Evolutionary conservation across 2,797 vertebrate species (phyloP).

Genomic region (Microchirus variegatus): DNA sequence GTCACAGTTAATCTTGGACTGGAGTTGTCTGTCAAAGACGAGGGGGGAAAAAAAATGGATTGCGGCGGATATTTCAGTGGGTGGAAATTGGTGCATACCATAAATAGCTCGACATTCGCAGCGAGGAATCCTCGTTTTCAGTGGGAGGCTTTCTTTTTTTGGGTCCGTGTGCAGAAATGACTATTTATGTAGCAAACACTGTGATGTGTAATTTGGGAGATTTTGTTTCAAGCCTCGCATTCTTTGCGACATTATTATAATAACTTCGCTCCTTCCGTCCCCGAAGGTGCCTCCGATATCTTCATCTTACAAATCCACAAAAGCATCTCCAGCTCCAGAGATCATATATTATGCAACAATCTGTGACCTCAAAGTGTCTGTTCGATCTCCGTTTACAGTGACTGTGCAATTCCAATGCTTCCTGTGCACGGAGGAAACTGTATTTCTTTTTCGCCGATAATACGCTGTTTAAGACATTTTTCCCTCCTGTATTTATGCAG

Average conservation of each 20-base stretch:
- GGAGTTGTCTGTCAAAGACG: constrained; percentile 62
- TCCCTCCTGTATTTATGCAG: constrained; percentile 48
- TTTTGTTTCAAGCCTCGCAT: constrained; percentile 63
- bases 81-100: constrained; percentile 70
- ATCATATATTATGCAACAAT: constrained; percentile 5
- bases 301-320: constrained; percentile 30
- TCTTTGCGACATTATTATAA: constrained; percentile 66
- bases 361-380: constrained; percentile 1
- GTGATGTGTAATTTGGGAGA: constrained; percentile 72
- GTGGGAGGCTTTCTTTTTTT: constrained; percentile 63
- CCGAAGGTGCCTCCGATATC: constrained; percentile 24
- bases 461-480: constrained; percentile 62
- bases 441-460: no score
- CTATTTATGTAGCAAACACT: constrained; percentile 72
- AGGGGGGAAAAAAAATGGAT: constrained; percentile 22
- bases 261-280: no score
- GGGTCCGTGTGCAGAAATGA: constrained; percentile 66
- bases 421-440: constrained; percentile 7
- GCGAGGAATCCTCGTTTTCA: constrained; percentile 71
- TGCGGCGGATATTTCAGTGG: constrained; percentile 58
- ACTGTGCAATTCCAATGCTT: constrained; percentile 14
- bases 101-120: constrained; percentile 77
- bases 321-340: neutral
- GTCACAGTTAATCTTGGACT: constrained; percentile 71
- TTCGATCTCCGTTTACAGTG: constrained; percentile 20